phyloP scores from a whole-genome alignment of 2,113 vertebrate species.

The Nematolebias whitei region DNA sequence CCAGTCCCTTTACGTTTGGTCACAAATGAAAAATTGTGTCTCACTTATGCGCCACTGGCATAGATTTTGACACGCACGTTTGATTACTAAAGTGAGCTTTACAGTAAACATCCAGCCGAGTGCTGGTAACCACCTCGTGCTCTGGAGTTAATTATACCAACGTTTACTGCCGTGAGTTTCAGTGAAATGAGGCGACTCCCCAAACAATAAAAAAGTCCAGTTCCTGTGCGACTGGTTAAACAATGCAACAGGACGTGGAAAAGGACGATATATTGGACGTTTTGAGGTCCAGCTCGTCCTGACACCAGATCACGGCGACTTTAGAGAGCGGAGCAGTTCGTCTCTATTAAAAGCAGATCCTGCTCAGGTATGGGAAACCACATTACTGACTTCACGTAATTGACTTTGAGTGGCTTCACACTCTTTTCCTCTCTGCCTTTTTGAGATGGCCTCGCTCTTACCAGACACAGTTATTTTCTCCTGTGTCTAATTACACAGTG shows the following conservation, averaged over 20 bases:
- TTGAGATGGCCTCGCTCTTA: conserved; percentile 64
- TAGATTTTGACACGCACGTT: conserved; percentile 30
- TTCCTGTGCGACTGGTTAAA: conserved; percentile 62
- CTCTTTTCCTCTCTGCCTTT: conserved; percentile 65
- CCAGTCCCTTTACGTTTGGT: conserved; percentile 67
- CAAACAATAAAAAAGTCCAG: conserved; percentile 55
- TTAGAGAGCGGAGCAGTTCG: conserved; percentile 13
- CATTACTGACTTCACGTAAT: conserved; percentile 78
- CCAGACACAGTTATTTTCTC: conserved; percentile 81
- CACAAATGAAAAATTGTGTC: conserved; percentile 69
- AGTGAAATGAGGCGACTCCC: conserved; percentile 69
- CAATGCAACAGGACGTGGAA: conserved; percentile 55
- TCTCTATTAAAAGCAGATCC: conserved; percentile 65
- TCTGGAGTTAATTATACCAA: conserved; percentile 80
- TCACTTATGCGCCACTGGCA: conserved; percentile 60
- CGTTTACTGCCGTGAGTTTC: conserved; percentile 73
- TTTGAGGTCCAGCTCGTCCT: conserved; percentile 42
- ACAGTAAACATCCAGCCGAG: conserved; percentile 72
- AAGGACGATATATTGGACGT: conserved; percentile 44
- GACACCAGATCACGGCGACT: conserved; percentile 54
- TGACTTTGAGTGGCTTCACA: conserved; percentile 75
- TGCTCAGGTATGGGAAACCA: conserved; percentile 72
- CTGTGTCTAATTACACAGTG: conserved; percentile 77
- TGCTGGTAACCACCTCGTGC: conserved; percentile 66
- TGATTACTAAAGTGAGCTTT: conserved; percentile 69